Conservation (phyloP, 2,888 invertebrate genomes). For the Spicauda simplicius region DNA sequence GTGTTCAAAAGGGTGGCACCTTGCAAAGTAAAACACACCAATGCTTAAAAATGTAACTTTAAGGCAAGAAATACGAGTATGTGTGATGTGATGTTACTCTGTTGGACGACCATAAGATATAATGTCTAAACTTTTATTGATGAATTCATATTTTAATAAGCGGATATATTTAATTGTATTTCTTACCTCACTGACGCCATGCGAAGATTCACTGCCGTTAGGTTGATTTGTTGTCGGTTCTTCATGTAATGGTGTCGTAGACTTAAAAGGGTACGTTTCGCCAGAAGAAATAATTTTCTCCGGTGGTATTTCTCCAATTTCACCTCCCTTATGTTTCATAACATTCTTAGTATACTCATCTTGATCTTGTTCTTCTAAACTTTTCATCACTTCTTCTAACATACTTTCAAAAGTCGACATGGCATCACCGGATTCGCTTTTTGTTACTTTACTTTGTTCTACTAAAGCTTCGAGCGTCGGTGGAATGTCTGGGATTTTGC, state of each 20-base stretch:
- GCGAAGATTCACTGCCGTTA: slow-evolving; percentile 51
- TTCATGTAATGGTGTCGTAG: slow-evolving; percentile 54
- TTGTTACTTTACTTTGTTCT: slow-evolving; percentile 75
- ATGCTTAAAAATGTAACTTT: too few species aligned
- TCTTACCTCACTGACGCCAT: slow-evolving; percentile 59
- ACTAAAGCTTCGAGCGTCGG: slow-evolving; percentile 77
- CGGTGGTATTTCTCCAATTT: slow-evolving; percentile 81
- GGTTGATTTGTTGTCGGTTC: slow-evolving; percentile 58
- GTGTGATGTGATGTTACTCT: too few species aligned
- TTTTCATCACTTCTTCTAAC: slow-evolving; percentile 83
- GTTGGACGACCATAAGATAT: too few species aligned
- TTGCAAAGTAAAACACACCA: too few species aligned
- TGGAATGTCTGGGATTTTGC: slow-evolving; percentile 75
- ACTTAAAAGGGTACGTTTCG: slow-evolving; percentile 58
- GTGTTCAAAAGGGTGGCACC: neutral
- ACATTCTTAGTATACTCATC: slow-evolving; percentile 77
- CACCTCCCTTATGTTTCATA: slow-evolving; percentile 81
- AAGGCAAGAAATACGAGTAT: too few species aligned
- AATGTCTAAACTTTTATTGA: too few species aligned
- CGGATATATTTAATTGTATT: neutral
- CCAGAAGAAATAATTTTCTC: slow-evolving; percentile 73
- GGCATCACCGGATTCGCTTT: slow-evolving; percentile 61
- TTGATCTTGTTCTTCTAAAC: slow-evolving; percentile 79
- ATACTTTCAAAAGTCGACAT: slow-evolving; percentile 81
- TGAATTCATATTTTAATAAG: neutral